Base-by-base conservation (phyloP, 2,888 invertebrate genomes). In the Mesochorus sp. region DNA sequence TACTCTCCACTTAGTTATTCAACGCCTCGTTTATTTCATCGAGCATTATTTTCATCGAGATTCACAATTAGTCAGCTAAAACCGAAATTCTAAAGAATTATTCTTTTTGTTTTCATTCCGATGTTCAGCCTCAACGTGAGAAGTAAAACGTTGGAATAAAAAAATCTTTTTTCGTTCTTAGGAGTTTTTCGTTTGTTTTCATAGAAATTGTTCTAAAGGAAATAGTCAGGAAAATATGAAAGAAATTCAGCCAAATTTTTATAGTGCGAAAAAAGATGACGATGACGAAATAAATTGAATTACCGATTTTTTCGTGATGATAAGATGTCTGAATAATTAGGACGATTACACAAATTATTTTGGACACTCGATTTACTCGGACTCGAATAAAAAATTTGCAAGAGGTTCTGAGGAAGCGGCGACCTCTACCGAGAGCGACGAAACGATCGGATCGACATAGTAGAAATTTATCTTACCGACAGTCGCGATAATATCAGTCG, bases 11-110 rank as follows among this genome's bases (percentile, higher is more conserved):
- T 68, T 67, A 47, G 70, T 80, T 76, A 61, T 76, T 55, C 78
- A 76, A 66, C 80, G 66, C 62, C 61, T 78, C 79, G 59, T 80
- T 81, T 53, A 68, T 76, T 68, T 44, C 24, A 71, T 68, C 64
- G 42, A 34, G 51, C 49, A 61, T 74, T 73, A 72, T 76, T 53
- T 59, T 57, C 39, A 70, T 59, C 31, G 59, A 67, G 53, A 61
- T 53, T 44, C 34, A 21, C 44, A 51, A 44, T 49, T 12, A 26
- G 10, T 39, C 6, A 14, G 44, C 28, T 10, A 66, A 37, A 17
- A 19, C 17, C 57, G 24, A 19, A 12, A 12, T 6, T 2, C n/a
- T 14, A n/a, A n/a, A 14, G 12, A 24, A 10, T 21, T 37, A 10
- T 12, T 21, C 17, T 47, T 57, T 24, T 14, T 17, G 14, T 49